These are phyloP conservation scores for Columbina picui DNA, from an alignment of 2,113 vertebrate species.

Conservation along the genomic window DNA sequence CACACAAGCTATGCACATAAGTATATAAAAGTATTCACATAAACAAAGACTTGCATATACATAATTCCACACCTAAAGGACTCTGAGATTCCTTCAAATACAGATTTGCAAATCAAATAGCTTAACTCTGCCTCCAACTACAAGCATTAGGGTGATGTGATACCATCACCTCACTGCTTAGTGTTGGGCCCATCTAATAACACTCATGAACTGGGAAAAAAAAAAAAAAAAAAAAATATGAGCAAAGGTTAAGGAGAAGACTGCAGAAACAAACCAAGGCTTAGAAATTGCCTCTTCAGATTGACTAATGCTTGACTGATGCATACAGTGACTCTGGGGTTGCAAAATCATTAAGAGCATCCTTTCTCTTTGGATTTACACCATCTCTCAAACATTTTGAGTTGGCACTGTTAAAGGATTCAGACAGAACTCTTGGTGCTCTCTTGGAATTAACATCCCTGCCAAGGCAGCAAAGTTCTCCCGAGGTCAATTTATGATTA, in stretches of 20 bases:
- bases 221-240: not conserved
- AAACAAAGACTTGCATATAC: not conserved
- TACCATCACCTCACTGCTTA: not conserved
- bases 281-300: constrained; percentile 8
- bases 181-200: not conserved
- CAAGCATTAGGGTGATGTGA: not conserved
- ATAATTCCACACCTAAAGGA: not conserved
- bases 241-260: constrained; percentile 21
- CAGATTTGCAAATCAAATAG: not conserved
- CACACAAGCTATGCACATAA: not conserved
- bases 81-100: not conserved
- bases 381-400: not conserved
- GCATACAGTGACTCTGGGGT: not conserved
- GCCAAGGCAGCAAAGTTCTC: not conserved
- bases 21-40: not conserved
- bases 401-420: not conserved
- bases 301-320: not conserved
- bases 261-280: not conserved
- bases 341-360: not conserved
- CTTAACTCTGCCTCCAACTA: not conserved
- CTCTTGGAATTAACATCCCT: not conserved
- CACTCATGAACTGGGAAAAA: not conserved
- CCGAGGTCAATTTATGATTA: constrained; percentile 55
- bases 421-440: not conserved
- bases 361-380: not conserved